Evolutionary conservation across 1,140 invertebrate genomes (phyloP).

Genomic region (Zaprionus camerounensis): DNA sequence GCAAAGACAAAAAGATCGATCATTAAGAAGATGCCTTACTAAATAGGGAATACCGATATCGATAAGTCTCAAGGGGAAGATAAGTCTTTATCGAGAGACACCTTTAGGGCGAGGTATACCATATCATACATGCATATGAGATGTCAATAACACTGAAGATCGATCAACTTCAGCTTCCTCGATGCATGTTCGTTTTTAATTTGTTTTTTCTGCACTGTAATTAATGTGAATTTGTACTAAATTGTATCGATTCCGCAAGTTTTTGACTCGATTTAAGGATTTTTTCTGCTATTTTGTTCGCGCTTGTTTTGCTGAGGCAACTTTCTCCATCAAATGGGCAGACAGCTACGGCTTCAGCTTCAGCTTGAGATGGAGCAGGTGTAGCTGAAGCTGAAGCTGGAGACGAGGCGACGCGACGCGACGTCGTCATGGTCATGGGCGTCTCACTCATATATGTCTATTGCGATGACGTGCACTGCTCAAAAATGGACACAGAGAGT

Average conservation of each 20-base stretch:
- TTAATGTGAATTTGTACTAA: conserved; percentile 79
- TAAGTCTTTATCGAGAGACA: background rate
- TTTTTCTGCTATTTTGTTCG: conserved; percentile 35
- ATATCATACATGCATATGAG: background rate
- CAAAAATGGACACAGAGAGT: conserved; percentile 50
- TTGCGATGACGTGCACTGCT: conserved; percentile 69
- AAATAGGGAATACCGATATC: too few species aligned
- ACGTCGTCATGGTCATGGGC: conserved; percentile 77
- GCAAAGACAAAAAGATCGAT: too few species aligned
- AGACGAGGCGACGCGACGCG: conserved; percentile 27
- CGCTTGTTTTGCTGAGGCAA: conserved; percentile 31
- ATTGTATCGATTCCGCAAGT: conserved; percentile 73
- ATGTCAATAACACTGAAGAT: conserved; percentile 14
- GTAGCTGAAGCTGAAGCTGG: background rate
- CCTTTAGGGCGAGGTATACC: background rate
- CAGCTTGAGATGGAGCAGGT: background rate
- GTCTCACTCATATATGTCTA: conserved; percentile 56
- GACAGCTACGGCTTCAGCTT: conserved; percentile 27
- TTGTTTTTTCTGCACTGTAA: conserved; percentile 50
- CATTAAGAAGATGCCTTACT: too few species aligned
- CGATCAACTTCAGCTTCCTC: background rate
- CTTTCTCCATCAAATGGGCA: conserved; percentile 72
- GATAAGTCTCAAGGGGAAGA: too few species aligned
- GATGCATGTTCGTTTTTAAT: conserved; percentile 44
- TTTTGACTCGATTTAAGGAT: conserved; percentile 50